Conservation (phyloP, 1,140 invertebrate species). For the Neodiprion pinetum region DNA sequence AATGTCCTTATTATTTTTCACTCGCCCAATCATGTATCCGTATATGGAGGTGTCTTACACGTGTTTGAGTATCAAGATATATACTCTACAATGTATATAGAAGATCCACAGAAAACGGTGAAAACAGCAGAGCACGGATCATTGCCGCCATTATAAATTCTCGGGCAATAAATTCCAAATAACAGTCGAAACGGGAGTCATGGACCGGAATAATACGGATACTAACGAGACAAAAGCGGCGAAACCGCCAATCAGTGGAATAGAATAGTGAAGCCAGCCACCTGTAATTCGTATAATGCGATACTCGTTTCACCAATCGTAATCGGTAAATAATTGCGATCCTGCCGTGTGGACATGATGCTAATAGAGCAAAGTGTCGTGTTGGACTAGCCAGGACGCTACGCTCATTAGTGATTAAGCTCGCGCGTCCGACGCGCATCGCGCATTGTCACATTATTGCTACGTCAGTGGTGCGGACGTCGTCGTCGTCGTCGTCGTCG, state of each 20-base stretch:
- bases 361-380: constrained; percentile 14
- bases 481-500: too few relatives aligned
- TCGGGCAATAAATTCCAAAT: constrained; percentile 14
- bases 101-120: too few relatives aligned
- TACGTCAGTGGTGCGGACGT: not conserved
- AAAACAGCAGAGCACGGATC: too few relatives aligned
- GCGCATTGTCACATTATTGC: not conserved
- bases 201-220: not conserved
- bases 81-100: too few relatives aligned
- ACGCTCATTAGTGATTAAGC: constrained; percentile 11
- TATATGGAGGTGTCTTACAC: too few relatives aligned
- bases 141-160: constrained; percentile 4
- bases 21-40: too few relatives aligned
- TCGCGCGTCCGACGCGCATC: constrained; percentile 2
- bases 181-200: not conserved
- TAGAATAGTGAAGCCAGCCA: not conserved
- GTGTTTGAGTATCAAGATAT: too few relatives aligned
- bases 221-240: constrained; percentile 7
- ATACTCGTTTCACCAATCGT: constrained; percentile 5
- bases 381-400: not conserved
- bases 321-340: constrained; percentile 11
- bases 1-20: too few relatives aligned
- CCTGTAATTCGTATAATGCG: not conserved
- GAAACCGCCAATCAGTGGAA: not conserved
- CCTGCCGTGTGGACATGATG: not conserved